Base-by-base conservation (phyloP, 2,797 vertebrate genomes). In the Hippoglossus hippoglossus region DNA sequence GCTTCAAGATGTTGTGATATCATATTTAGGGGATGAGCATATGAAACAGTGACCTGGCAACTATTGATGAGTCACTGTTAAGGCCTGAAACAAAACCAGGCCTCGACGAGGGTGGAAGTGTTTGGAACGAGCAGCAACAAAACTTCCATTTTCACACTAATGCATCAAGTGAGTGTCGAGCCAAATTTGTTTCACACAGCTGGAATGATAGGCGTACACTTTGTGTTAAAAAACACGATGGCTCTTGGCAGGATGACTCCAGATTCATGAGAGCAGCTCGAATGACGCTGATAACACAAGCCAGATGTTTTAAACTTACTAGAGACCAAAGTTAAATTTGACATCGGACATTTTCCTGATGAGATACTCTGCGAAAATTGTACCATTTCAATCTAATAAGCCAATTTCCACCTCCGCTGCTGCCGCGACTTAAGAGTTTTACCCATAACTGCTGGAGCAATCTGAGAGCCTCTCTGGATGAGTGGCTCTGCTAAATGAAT, bases 401-500 rank as follows among this genome's bases (percentile, higher is more conserved):
- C 26, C 6, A 3, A 10, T 64, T 63, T 77, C 71, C 28, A n/a
- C 26, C 9, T 6, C 28, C 0, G 8, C 51, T 1, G 15, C 71
- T 12, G 24, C 57, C 66, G 50, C 71, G 58, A 3, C 59, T 79
- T 24, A 57, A 52, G 55, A 69, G 64, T 74, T 63, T 63, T 41
- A 24, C 58, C 44, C 62, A 67, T 36, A 55, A 76, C 65, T 26
- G 57, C 71, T 66, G 62, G 59, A 78, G 71, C 62, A 73, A 81
- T 87, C 70, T 34, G 36, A 77, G 71, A 68, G 63, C 79, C 67
- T 87, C 73, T 83, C 71, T 62, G 81, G 63, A 67, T 81, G 82
- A 91, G 41, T 75, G 79, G 57, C 67, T 83, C 63, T 18, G 80
- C 64, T 80, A 80, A 89, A 86, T 82, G 74, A 91, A 88, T 89